Conservation (phyloP, 2,888 invertebrate genomes). For the Cheilosia variabilis region DNA sequence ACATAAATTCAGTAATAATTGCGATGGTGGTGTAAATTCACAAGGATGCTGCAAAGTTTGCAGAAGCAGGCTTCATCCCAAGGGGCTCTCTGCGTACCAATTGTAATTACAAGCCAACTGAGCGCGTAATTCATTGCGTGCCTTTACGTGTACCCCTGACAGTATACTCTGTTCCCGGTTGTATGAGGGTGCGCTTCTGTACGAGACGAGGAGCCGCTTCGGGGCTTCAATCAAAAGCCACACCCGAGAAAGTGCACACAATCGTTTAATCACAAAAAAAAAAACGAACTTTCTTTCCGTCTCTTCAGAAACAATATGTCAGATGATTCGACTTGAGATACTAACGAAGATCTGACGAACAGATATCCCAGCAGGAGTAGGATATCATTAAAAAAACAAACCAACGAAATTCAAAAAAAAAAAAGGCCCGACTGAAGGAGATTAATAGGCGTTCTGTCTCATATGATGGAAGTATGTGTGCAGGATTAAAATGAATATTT, state of each 20-base stretch:
- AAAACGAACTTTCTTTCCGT: neutral
- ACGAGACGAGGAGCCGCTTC: constrained; percentile 30
- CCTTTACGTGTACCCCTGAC: constrained; percentile 25
- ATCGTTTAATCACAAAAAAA: constrained; percentile 37
- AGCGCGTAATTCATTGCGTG: constrained; percentile 62
- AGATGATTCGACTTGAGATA: constrained; percentile 17
- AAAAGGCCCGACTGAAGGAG: constrained; percentile 76
- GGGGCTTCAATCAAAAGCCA: constrained; percentile 37
- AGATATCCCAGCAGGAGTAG: constrained; percentile 51
- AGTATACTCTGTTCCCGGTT: neutral
- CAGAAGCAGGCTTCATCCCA: constrained; percentile 26
- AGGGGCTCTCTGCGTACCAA: constrained; percentile 22
- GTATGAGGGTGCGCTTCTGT: constrained; percentile 25
- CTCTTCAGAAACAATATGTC: constrained; percentile 21
- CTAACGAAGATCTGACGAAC: constrained; percentile 51
- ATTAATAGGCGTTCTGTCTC: constrained; percentile 78
- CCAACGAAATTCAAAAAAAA: constrained; percentile 15
- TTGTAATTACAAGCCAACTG: constrained; percentile 67
- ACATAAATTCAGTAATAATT: constrained; percentile 34
- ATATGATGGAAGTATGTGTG: constrained; percentile 68
- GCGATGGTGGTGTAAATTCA: neutral
- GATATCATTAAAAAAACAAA: constrained; percentile 20
- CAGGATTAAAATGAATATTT: constrained; percentile 75
- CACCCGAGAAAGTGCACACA: neutral
- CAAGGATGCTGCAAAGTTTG: constrained; percentile 4